Evolutionary conservation across 2,113 vertebrate genomes (phyloP).

Genomic region (Ptilonorhynchus violaceus): DNA sequence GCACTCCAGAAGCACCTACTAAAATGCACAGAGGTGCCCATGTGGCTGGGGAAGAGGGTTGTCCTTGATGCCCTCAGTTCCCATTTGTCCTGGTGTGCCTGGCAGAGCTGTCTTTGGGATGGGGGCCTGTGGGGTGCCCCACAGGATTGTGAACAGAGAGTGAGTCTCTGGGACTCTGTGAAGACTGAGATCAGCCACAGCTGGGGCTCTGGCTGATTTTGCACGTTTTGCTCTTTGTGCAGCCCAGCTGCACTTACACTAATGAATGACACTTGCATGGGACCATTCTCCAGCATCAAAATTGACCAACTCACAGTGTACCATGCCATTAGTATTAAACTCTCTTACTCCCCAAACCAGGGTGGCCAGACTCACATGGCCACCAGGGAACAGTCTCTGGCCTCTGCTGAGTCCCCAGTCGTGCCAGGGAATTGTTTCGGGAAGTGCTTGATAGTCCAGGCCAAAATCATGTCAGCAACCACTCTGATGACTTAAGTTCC

Average conservation of each 20-base stretch:
- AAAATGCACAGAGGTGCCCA: neutral
- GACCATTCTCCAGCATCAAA: neutral
- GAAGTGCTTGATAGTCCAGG: neutral
- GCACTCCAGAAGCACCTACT: neutral
- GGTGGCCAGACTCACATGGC: neutral
- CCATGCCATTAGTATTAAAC: neutral
- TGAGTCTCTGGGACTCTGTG: neutral
- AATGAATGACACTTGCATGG: conserved; percentile 34
- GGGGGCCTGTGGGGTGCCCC: neutral
- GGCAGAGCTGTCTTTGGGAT: neutral
- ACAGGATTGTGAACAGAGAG: neutral
- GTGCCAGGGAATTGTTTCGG: conserved; percentile 21
- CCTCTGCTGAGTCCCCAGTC: neutral
- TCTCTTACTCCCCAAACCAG: neutral
- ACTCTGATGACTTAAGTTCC: neutral
- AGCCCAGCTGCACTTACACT: neutral
- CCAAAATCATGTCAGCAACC: conserved; percentile 15
- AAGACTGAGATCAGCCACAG: neutral
- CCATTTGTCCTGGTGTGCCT: neutral
- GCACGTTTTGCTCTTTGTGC: neutral
- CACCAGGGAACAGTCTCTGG: conserved; percentile 9
- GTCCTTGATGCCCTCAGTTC: accelerated
- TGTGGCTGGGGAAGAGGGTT: neutral
- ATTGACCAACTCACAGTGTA: neutral
- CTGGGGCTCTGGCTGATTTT: too few relatives aligned